Evolutionary conservation across 1,140 invertebrate genomes (phyloP), one percentile per base, ranked within the genome.

Genomic region (Microplitis mediator): DNA sequence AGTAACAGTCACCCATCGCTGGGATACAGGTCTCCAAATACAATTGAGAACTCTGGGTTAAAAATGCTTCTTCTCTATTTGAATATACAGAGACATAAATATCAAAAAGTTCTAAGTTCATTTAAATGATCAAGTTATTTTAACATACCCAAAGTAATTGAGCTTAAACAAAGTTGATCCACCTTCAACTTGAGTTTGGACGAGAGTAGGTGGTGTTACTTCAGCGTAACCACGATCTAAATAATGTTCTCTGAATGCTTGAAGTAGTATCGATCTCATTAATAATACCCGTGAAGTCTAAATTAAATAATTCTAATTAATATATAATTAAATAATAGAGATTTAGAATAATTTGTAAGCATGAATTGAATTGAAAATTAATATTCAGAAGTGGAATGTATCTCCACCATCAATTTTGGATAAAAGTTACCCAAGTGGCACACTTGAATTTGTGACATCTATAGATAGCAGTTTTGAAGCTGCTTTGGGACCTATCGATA

Each of bases 41-140:
- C n/a, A 99, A 88, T 84, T 99, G 98, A 6, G 97, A 99, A 81
- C 96, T 98, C 88, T 99, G 98, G 0, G 98, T 99, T 31, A 99
- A 88, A 87, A 94, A 99, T 2, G 98, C 97, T 85, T 96, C 90
- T 82, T 95, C 93, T 0, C 94, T 94, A 82, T 76, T 88, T 86
- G 74, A 72, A 79, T 23, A 2, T 23, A 23, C 23, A 23, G 2
- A 23, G 23, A 23, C 23, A 23, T 78, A 72, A 70, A 35, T 50
- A 23, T 3, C 31, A 0, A 4, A 14, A 14, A 69, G 9, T 67
- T 23, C 45, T 36, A 31, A 61, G 68, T 45, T 34, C 63, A 13
- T 54, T 56, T 39, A 4, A 69, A 69, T 62, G 62, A 45, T 11
- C 63, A 67, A 34, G 36, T 72, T 45, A 61, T 6, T 72, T 6